phyloP scores from a whole-genome alignment of 2,113 vertebrate genomes.

The Corydoras maculifer region DNA sequence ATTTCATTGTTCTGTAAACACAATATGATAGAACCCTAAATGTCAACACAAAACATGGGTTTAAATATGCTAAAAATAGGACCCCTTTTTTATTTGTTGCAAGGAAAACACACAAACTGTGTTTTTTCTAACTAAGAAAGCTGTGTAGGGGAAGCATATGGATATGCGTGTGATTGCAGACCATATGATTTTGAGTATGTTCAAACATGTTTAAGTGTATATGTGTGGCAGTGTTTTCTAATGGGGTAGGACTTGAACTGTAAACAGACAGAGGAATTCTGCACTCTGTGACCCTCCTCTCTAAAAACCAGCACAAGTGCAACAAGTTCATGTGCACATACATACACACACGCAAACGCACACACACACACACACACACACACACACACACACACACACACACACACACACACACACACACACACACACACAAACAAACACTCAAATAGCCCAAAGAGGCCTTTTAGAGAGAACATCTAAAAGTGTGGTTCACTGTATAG shows the following conservation, averaged over 20 bases:
- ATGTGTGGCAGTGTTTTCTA: slow-evolving; percentile 33
- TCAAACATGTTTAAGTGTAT: slow-evolving; percentile 14
- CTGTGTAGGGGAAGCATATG: neutral
- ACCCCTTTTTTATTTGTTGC: slow-evolving; percentile 44
- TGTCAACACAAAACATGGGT: slow-evolving; percentile 18
- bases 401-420: too few species aligned
- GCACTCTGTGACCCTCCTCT: slow-evolving; percentile 41
- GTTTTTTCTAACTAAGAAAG: neutral
- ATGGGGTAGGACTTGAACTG: slow-evolving; percentile 31
- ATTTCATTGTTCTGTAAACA: too few species aligned
- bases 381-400: neutral
- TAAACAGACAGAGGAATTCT: slow-evolving; percentile 43
- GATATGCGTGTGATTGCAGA: neutral
- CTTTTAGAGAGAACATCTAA: too few species aligned
- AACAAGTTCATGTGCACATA: slow-evolving; percentile 37
- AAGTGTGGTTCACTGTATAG: too few species aligned
- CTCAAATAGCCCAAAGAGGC: too few species aligned
- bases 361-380: slow-evolving; percentile 1
- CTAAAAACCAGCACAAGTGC: slow-evolving; percentile 35
- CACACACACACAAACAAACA: too few species aligned
- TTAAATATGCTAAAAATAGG: slow-evolving; percentile 32
- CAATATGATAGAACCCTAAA: too few species aligned
- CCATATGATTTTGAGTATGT: slow-evolving; percentile 24
- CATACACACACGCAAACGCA: slow-evolving; percentile 22
- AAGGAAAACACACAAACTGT: neutral